These are phyloP conservation scores for Rhea americana DNA, from an alignment of 2,113 vertebrate genomes.

Conservation along the genomic window DNA sequence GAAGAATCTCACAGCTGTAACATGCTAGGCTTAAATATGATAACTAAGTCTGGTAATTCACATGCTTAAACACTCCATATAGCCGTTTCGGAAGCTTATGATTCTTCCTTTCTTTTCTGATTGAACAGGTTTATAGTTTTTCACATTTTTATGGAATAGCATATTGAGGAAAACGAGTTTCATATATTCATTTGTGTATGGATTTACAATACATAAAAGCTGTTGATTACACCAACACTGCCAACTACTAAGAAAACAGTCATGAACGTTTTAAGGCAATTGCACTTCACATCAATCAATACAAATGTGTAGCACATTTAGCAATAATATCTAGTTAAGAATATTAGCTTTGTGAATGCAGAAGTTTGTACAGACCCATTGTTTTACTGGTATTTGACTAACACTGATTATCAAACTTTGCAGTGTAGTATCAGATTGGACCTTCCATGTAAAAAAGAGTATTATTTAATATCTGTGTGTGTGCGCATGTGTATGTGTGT, in stretches of 20 bases:
- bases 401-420: not conserved
- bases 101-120: not conserved
- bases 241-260: not conserved
- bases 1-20: not conserved
- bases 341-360: not conserved
- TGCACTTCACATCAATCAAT: not conserved
- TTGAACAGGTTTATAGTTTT: not conserved
- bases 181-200: not conserved
- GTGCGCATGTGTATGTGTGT: not conserved
- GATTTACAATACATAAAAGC: not conserved
- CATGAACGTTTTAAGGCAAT: not conserved
- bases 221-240: not conserved
- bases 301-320: not conserved
- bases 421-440: not conserved
- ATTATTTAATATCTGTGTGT: not conserved
- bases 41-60: not conserved
- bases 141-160: constrained; percentile 1
- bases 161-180: not conserved
- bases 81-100: not conserved
- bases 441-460: not conserved
- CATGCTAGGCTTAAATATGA: not conserved
- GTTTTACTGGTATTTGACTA: not conserved
- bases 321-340: not conserved
- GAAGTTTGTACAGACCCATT: not conserved
- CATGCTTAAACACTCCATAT: not conserved